These are phyloP conservation scores for Spatulosminthurus flaviceps DNA, from an alignment of 2,888 invertebrate genomes.

Conservation along the genomic window DNA sequence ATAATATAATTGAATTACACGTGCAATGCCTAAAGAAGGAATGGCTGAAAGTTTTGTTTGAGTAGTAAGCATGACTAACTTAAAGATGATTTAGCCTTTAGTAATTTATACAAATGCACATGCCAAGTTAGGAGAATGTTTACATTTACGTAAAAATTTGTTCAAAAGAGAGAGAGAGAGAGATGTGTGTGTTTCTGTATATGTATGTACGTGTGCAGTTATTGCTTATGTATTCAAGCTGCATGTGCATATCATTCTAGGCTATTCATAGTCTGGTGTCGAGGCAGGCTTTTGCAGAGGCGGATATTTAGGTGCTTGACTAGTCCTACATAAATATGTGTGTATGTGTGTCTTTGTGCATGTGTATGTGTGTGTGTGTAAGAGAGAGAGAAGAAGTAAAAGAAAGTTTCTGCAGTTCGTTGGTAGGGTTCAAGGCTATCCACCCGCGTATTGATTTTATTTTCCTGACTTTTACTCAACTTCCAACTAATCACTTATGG, in stretches of 20 bases:
- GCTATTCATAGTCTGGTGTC: not conserved
- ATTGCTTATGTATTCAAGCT: too few relatives aligned
- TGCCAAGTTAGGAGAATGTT: not conserved
- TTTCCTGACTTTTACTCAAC: not conserved
- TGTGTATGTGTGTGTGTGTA: too few relatives aligned
- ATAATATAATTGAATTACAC: too few relatives aligned
- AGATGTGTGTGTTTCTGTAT: too few relatives aligned
- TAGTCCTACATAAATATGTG: too few relatives aligned
- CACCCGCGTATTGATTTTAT: conserved; percentile 15
- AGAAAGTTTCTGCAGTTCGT: conserved; percentile 16
- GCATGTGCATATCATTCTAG: too few relatives aligned
- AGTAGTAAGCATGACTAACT: too few relatives aligned
- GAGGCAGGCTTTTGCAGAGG: not conserved
- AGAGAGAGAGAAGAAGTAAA: not conserved
- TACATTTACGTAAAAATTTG: not conserved
- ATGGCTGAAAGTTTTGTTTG: too few relatives aligned
- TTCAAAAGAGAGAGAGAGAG: not conserved
- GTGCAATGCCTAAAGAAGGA: too few relatives aligned
- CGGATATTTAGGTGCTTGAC: not conserved
- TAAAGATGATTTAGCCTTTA: not conserved
- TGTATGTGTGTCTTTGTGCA: too few relatives aligned
- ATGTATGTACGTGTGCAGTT: too few relatives aligned
- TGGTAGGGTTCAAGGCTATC: conserved; percentile 22
- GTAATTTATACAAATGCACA: not conserved
- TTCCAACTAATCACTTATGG: not conserved